These are phyloP conservation scores for Conistra vaccinii DNA, from an alignment of 2,888 invertebrate genomes.

Conservation along the genomic window DNA sequence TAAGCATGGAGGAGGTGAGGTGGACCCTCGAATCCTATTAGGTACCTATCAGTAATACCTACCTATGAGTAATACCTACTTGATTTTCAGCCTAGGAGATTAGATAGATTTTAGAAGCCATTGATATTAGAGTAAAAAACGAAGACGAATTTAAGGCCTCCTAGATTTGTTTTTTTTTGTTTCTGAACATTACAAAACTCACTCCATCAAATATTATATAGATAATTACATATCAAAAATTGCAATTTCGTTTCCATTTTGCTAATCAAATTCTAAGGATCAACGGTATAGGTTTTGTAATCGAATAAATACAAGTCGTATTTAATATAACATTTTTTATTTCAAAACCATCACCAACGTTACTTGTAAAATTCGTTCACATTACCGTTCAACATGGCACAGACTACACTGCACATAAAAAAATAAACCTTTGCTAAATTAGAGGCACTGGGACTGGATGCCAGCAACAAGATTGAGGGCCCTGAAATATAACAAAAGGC, in stretches of 20 bases:
- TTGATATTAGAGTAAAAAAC: conserved; percentile 6
- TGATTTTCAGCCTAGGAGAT: conserved; percentile 18
- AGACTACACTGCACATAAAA: conserved; percentile 25
- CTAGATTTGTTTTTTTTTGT: conserved; percentile 8
- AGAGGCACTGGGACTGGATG: conserved; percentile 78
- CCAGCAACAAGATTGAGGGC: conserved; percentile 77
- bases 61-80: background rate
- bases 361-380: conserved; percentile 29
- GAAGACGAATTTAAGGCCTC: background rate
- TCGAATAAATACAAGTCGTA: background rate
- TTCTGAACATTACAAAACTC: too few species aligned
- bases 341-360: conserved; percentile 53
- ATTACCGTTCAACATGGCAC: conserved; percentile 37
- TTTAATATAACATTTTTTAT: conserved; percentile 26
- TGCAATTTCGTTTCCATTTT: conserved; percentile 2
- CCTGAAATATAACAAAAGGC: conserved; percentile 70
- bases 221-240: background rate
- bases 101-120: background rate
- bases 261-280: background rate
- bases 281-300: background rate
- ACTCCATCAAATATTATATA: background rate
- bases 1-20: background rate
- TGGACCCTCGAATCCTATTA: background rate
- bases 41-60: background rate
- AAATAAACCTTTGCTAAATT: conserved; percentile 62